Conservation (phyloP, 2,888 invertebrate species). For the Phorcus lineatus region DNA sequence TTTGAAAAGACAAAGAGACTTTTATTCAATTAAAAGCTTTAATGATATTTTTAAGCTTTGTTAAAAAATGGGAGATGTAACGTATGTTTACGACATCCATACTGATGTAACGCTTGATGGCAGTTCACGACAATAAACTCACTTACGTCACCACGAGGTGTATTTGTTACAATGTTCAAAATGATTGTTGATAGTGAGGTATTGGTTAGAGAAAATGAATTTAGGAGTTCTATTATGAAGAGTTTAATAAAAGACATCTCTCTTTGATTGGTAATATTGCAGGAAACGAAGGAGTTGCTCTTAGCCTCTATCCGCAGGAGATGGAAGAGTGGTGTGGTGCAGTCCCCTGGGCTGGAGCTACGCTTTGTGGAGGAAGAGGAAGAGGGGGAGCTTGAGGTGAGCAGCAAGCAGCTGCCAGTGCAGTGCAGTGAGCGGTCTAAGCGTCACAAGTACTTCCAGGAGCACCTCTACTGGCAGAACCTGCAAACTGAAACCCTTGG, state of each 20-base stretch:
- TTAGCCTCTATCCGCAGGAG: slow-evolving; percentile 43
- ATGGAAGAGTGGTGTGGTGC: slow-evolving; percentile 52
- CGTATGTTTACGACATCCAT: no score
- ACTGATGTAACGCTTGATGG: no score
- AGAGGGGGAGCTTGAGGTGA: not conserved
- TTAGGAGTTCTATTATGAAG: no score
- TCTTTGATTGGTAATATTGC: slow-evolving; percentile 52
- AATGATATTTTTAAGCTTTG: no score
- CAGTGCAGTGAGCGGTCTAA: slow-evolving; percentile 33
- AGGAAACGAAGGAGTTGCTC: slow-evolving; percentile 33
- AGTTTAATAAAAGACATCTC: slow-evolving; percentile 48
- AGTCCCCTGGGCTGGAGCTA: slow-evolving; percentile 52
- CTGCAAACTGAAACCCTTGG: slow-evolving; percentile 85
- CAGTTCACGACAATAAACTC: no score
- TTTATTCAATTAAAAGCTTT: no score
- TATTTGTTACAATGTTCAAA: no score
- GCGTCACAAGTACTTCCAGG: slow-evolving; percentile 47
- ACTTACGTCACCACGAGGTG: no score
- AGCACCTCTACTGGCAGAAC: slow-evolving; percentile 71
- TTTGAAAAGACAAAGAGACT: no score
- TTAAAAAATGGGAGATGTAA: no score
- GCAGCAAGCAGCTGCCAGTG: slow-evolving; percentile 49
- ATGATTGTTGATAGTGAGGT: no score
- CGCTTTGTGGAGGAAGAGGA: slow-evolving; percentile 44
- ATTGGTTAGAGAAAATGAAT: no score